These are phyloP conservation scores for Physella acuta DNA, from an alignment of 1,140 invertebrate genomes.

Conservation along the genomic window DNA sequence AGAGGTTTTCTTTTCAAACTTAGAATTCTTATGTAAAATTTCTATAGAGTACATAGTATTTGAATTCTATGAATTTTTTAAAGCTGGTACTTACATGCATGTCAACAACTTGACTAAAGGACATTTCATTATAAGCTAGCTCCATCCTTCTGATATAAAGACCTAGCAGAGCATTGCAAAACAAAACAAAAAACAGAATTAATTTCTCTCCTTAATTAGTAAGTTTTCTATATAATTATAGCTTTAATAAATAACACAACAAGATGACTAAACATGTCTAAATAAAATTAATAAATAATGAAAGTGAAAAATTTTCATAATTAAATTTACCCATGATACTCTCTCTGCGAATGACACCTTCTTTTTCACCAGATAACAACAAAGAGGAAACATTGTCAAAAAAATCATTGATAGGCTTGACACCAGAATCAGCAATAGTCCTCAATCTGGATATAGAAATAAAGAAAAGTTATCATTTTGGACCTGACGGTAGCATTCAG, in stretches of 20 bases:
- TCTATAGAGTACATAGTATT: too few relatives aligned
- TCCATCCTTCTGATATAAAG: slow-evolving; percentile 79
- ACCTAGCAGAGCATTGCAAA: slow-evolving; percentile 61
- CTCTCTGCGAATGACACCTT: slow-evolving; percentile 13
- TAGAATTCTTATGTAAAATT: too few relatives aligned
- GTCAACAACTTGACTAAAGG: slow-evolving; percentile 72
- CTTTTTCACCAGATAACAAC: not conserved
- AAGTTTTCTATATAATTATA: too few relatives aligned
- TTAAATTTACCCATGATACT: slow-evolving; percentile 18
- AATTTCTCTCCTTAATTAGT: too few relatives aligned
- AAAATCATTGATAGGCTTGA: slow-evolving; percentile 11
- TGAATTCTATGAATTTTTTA: too few relatives aligned
- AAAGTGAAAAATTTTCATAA: not conserved
- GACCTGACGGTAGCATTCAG: too few relatives aligned
- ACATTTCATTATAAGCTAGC: slow-evolving; percentile 77
- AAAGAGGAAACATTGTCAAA: slow-evolving; percentile 12
- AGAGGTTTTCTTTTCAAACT: too few relatives aligned
- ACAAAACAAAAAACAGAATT: not conserved
- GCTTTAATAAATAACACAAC: too few relatives aligned
- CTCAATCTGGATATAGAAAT: slow-evolving; percentile 6
- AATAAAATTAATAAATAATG: too few relatives aligned
- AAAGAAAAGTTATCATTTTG: too few relatives aligned
- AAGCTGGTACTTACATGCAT: slow-evolving; percentile 20
- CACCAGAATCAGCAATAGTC: not conserved
- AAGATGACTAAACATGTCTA: too few relatives aligned